These are phyloP conservation scores for Astreopora myriophthalma DNA, from an alignment of 64 coral and sea anemone genomes.

Conservation along the genomic window DNA sequence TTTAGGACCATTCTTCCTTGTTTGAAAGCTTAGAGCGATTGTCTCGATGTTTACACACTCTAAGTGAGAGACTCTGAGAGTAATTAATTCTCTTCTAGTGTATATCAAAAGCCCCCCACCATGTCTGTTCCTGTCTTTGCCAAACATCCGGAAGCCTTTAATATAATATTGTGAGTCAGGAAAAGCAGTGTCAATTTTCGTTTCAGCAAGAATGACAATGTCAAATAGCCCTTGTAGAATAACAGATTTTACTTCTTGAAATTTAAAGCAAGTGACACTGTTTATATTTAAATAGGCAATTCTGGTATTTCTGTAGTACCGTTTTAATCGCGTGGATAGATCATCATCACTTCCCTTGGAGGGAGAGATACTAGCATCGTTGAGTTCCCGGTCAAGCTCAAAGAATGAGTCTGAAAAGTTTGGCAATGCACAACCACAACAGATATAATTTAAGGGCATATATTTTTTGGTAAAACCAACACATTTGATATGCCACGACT, in stretches of 20 bases:
- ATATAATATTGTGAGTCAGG: no score
- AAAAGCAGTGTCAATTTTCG: neutral
- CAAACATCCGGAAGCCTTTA: no score
- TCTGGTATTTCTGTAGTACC: no score
- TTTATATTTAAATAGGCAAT: no score
- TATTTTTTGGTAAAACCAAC: neutral
- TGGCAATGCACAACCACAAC: neutral
- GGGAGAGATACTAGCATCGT: neutral
- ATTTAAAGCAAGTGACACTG: neutral
- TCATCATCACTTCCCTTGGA: neutral
- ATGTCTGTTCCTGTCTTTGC: no score
- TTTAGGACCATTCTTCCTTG: no score
- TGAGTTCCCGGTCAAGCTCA: neutral
- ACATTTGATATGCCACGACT: neutral
- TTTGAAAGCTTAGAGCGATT: no score
- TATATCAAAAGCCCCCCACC: no score
- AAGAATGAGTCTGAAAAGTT: neutral
- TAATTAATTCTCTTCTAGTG: no score
- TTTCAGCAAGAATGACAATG: neutral
- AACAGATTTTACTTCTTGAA: neutral
- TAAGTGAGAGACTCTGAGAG: no score
- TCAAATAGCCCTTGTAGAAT: neutral
- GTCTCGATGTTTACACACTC: no score
- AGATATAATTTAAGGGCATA: neutral
- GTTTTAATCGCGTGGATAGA: neutral